phyloP scores from a whole-genome alignment of 2,888 invertebrate species.

The Resseliella maxima region DNA sequence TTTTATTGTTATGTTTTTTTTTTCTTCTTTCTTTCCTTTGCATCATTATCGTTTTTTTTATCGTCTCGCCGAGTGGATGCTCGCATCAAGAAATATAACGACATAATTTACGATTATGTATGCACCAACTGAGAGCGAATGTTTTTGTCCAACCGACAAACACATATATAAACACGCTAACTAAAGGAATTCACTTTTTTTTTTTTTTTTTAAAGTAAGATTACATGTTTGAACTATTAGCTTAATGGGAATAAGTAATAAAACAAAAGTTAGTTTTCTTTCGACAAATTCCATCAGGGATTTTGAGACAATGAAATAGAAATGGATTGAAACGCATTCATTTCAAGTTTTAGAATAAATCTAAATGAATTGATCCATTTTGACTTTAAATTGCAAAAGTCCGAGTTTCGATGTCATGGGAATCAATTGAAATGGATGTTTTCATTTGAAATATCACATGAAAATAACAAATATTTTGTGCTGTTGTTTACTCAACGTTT shows the following conservation, averaged over 20 bases:
- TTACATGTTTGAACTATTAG: constrained; percentile 51
- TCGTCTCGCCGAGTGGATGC: constrained; percentile 52
- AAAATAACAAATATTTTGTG: not conserved
- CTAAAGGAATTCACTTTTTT: not conserved
- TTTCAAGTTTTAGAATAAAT: not conserved
- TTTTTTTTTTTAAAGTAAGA: not conserved
- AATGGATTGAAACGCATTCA: too few relatives aligned
- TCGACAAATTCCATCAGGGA: not conserved
- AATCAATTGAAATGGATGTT: constrained; percentile 26
- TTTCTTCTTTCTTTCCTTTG: constrained; percentile 39
- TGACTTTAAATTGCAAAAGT: not conserved
- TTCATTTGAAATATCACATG: not conserved
- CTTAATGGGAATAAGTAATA: constrained; percentile 53
- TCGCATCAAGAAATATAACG: constrained; percentile 42
- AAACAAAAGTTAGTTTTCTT: constrained; percentile 38
- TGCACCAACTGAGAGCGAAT: not conserved
- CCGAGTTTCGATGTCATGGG: not conserved
- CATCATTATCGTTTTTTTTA: constrained; percentile 41
- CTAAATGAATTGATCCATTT: not conserved
- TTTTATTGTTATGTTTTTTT: constrained; percentile 30
- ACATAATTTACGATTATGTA: constrained; percentile 36
- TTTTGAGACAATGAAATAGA: not conserved
- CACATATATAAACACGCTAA: not conserved
- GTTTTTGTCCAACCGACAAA: not conserved
- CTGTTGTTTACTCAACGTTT: too few relatives aligned